These are phyloP conservation scores for Ecdyonurus torrentis DNA, from an alignment of 2,888 invertebrate species.

Conservation along the genomic window DNA sequence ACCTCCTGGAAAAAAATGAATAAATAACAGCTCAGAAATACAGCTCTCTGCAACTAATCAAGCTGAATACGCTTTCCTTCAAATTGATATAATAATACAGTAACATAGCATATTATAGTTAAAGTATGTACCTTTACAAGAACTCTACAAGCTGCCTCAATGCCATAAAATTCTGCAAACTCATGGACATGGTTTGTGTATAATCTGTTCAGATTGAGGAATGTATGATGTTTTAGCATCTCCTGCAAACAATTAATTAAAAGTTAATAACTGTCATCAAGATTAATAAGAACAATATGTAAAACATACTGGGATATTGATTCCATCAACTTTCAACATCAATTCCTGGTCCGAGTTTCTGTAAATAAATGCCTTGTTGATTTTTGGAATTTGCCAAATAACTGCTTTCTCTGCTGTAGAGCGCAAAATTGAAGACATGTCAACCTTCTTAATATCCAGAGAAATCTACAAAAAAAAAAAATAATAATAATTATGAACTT, in stretches of 20 bases:
- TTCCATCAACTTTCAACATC: conserved; percentile 83
- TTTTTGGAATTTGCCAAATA: conserved; percentile 60
- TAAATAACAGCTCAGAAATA: too few relatives aligned
- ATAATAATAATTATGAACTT: conserved; percentile 10
- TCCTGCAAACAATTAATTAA: too few relatives aligned
- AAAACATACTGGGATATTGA: conserved; percentile 56
- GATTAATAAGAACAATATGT: not conserved
- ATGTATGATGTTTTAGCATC: conserved; percentile 65
- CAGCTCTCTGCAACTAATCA: too few relatives aligned
- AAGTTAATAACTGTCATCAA: conserved; percentile 10
- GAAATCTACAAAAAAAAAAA: conserved; percentile 31
- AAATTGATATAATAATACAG: conserved; percentile 8
- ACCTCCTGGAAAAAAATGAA: conserved; percentile 71
- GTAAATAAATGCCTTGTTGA: conserved; percentile 71
- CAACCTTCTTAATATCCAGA: conserved; percentile 45
- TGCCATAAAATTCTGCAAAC: conserved; percentile 80
- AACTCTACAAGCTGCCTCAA: conserved; percentile 85
- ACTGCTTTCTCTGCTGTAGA: conserved; percentile 53
- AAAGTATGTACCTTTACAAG: conserved; percentile 68
- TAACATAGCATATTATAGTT: too few relatives aligned
- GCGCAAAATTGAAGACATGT: conserved; percentile 55
- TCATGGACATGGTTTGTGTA: conserved; percentile 91
- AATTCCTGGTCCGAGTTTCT: conserved; percentile 36
- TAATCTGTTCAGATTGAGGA: conserved; percentile 63
- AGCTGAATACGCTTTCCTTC: too few relatives aligned